Conservation (phyloP, 1,140 invertebrate species). For the Saccostrea echinata region DNA sequence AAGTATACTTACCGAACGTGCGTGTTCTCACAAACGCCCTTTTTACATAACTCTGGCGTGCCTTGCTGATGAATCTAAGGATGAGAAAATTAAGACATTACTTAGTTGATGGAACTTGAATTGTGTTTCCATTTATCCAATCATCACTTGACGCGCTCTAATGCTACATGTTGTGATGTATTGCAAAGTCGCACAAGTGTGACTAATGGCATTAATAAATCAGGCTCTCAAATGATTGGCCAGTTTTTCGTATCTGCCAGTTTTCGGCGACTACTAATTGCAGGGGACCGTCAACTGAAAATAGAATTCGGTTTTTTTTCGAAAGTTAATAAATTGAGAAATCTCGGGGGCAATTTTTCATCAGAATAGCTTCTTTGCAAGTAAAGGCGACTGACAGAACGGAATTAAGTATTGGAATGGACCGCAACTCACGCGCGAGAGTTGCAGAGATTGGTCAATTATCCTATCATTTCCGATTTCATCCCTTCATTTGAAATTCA, state of each 20-base stretch:
- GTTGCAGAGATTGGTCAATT: constrained; percentile 31
- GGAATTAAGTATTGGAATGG: constrained; percentile 33
- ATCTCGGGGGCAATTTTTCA: constrained; percentile 36
- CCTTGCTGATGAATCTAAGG: constrained; percentile 11
- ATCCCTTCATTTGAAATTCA: constrained; percentile 37
- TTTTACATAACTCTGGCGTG: constrained; percentile 26
- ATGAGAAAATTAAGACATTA: constrained; percentile 36
- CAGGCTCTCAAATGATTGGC: constrained; percentile 1
- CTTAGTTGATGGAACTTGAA: constrained; percentile 11
- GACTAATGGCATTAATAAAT: constrained; percentile 37
- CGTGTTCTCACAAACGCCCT: not conserved
- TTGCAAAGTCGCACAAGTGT: constrained; percentile 26
- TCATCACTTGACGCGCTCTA: constrained; percentile 29
- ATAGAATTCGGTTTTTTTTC: constrained; percentile 33
- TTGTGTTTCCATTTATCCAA: constrained; percentile 37
- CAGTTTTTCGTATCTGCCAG: constrained; percentile 25
- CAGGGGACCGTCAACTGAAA: constrained; percentile 33
- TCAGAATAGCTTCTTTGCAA: constrained; percentile 26
- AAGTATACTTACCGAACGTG: not conserved
- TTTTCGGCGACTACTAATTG: constrained; percentile 20
- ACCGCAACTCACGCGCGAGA: constrained; percentile 31
- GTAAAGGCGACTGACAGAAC: constrained; percentile 19
- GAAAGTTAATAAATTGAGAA: constrained; percentile 39
- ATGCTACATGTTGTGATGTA: constrained; percentile 30
- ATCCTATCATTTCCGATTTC: constrained; percentile 35